A percentile compares a stretch with the other conserved stretches of the same genome.
Evolutionary conservation across 2,797 vertebrate genomes (phyloP).

Genomic region (Propithecus deckenii): DNA sequence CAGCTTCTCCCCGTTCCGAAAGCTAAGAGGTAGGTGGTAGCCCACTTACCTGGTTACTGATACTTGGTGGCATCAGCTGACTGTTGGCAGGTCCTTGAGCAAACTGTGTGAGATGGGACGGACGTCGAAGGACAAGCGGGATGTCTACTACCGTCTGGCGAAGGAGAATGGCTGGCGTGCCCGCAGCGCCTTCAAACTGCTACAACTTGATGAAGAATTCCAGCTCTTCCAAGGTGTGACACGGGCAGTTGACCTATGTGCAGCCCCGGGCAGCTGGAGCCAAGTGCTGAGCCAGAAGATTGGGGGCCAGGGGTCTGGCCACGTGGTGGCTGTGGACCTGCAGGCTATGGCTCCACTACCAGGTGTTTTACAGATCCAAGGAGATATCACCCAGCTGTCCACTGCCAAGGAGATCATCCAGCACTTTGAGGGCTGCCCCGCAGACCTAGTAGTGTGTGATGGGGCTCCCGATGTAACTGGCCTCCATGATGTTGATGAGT

Average conservation of each 20-base stretch:
- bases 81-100: constrained; percentile 43
- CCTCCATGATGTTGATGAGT: constrained; percentile 95
- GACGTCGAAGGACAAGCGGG: constrained; percentile 95
- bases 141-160: constrained; percentile 94
- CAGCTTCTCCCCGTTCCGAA: constrained; percentile 68
- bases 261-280: constrained; percentile 94
- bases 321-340: constrained; percentile 88
- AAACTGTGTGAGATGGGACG: constrained; percentile 88
- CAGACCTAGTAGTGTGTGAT: constrained; percentile 94
- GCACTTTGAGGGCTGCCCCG: constrained; percentile 92
- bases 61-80: neutral
- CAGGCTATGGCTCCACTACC: constrained; percentile 92
- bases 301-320: constrained; percentile 82
- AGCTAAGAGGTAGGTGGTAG: constrained; percentile 56
- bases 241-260: constrained; percentile 92
- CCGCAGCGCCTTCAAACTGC: constrained; percentile 94
- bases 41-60: neutral
- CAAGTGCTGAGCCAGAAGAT: constrained; percentile 94
- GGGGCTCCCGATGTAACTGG: constrained; percentile 95
- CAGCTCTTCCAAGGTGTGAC: constrained; percentile 91
- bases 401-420: constrained; percentile 93
- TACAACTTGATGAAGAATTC: constrained; percentile 94
- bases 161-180: constrained; percentile 94
- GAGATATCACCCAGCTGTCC: constrained; percentile 93
- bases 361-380: constrained; percentile 94